Evolutionary conservation across 2,797 vertebrate species (phyloP), one percentile per base, ranked within the genome.

Genomic region (Falco concolor): DNA sequence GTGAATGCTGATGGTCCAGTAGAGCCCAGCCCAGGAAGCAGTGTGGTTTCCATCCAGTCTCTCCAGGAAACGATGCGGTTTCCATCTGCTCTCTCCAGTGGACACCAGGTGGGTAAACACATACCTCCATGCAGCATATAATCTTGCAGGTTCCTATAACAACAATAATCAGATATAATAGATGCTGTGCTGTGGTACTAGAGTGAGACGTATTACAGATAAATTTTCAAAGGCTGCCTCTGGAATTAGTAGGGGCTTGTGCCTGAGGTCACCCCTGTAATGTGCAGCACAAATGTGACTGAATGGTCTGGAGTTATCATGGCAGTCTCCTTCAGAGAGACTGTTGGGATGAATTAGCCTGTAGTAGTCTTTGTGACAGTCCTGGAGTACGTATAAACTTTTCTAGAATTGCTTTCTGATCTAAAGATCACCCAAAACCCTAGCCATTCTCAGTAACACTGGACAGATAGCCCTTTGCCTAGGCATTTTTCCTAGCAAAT

Each of bases 111-210:
- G 27, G 42, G 50, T 78, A 90, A 75, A 11, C 7, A 40, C 1
- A 0, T 12, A n/a, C 28, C 9, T 36, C 11, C 23, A 32, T 6
- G 11, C 23, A 47, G n/a, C 3, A 0, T 15, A 2, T 40, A 34
- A 28, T 19, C 28, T 47, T 63, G 20, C 32, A 60, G 45, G 42
- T 73, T 74, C 49, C 27, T 54, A 38, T 64, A 50, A 28, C 38
- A 56, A 17, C 27, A 68, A 18, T 8, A 40, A 67, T 23, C 1
- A 5, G 30, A 40, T 52, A 69, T 36, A 54, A 57, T 61, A 63
- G 70, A 34, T 23, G 10, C 13, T 52, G 30, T 30, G 20, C 24
- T 57, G 21, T 42, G 81, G 10, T 59, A 28, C 4, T 42, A 30
- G 32, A 11, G 2, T 40, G 42, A 68, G 28, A 40, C 2, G 14